These are phyloP conservation scores for Venustaconcha ellipsiformis DNA, from an alignment of 1,140 invertebrate genomes.

Conservation along the genomic window DNA sequence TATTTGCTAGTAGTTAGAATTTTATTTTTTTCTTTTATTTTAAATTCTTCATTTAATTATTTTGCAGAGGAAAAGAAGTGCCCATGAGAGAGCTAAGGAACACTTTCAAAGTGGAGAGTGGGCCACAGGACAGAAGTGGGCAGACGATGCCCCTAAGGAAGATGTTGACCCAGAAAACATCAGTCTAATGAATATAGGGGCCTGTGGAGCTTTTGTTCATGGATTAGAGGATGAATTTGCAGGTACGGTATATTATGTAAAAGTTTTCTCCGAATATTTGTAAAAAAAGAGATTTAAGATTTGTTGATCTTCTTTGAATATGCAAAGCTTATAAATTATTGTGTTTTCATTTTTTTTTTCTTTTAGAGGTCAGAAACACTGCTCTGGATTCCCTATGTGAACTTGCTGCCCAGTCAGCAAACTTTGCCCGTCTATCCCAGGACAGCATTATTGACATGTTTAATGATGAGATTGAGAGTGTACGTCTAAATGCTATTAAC, in stretches of 20 bases:
- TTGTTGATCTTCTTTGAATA: too few species aligned
- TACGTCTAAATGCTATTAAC: slow-evolving; percentile 92
- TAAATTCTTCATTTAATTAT: neutral
- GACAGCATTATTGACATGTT: slow-evolving; percentile 99
- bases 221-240: slow-evolving; percentile 98
- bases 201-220: slow-evolving; percentile 98
- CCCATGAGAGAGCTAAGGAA: slow-evolving; percentile 85
- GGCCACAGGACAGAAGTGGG: slow-evolving; percentile 92
- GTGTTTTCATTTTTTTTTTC: slow-evolving; percentile 25
- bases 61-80: slow-evolving; percentile 76
- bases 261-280: too few species aligned
- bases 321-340: too few species aligned
- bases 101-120: slow-evolving; percentile 87
- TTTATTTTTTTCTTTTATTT: too few species aligned
- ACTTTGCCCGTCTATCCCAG: slow-evolving; percentile 78
- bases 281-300: too few species aligned
- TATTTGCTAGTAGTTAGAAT: too few species aligned
- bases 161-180: slow-evolving; percentile 82
- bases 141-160: slow-evolving; percentile 82
- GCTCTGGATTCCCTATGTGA: slow-evolving; percentile 94
- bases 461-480: slow-evolving; percentile 99
- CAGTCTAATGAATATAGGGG: slow-evolving; percentile 89
- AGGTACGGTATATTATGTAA: slow-evolving; percentile 71
- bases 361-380: slow-evolving; percentile 91
- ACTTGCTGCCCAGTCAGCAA: slow-evolving; percentile 84